Base-by-base conservation (phyloP, 2,113 vertebrate genomes). In the Bujurquina vittata region DNA sequence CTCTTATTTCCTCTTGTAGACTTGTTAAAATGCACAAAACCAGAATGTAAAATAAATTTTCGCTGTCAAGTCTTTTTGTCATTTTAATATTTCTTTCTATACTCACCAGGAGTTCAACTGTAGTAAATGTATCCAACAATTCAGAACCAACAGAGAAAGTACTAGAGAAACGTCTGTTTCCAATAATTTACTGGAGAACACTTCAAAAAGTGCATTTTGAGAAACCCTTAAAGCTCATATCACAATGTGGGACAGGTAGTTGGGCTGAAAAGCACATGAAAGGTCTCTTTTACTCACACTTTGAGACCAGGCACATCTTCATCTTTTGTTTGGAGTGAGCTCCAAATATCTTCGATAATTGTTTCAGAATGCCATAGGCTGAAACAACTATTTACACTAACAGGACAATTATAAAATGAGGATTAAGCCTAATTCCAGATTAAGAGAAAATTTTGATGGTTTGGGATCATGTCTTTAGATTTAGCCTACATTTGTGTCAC, bases 21-120 rank as follows among this genome's bases (percentile, higher is more conserved):
- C 58, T 10, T 74, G 77, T 72, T 33, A 40, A 1, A 54, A 62
- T 56, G 10, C 15, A 78, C 23, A 33, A 14, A 23, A 61, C 57
- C 23, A 59, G 31, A 89, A 82, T 2, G 1, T 22, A 67, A 56
- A 88, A 91, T 81, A 79, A 79, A 87, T n/a, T 72, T 73, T 81
- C 4, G 49, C 31, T 11, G 4, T 31, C 0, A 55, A 61, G 17
- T 46, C 22, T 67, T 67, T 10, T 69, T 49, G 3, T 15, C 22
- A 49, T 49, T 69, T 49, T 52, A 72, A 31, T 72, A 72, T 54
- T 54, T 54, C 17, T 52, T 31, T 20, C 23, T 52, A 0, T n/a
- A 29, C 29, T 52, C 23, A 17, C 26, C 0, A 0, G 0, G 1
- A 52, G 26, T 52, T 52, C 43, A 12, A 20, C 65, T 72, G 20